These are phyloP conservation scores for Brachionus asplanchnoidis DNA, from an alignment of 1,140 invertebrate genomes.

Conservation along the genomic window DNA sequence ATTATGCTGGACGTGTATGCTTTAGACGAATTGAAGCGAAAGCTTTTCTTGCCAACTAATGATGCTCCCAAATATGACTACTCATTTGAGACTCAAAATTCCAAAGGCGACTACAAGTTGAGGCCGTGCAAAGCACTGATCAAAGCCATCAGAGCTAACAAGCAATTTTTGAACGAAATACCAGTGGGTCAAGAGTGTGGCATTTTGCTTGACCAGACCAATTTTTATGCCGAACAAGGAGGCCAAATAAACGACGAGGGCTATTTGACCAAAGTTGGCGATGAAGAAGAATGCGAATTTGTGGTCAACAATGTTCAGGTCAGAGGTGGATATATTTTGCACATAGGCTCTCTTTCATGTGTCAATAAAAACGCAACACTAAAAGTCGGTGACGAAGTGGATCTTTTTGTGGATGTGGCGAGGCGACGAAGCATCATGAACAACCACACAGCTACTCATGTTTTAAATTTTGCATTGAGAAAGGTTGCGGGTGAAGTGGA, in stretches of 20 bases:
- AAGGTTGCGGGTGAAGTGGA: slow-evolving; percentile 81
- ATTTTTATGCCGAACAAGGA: slow-evolving; percentile 90
- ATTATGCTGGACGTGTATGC: slow-evolving; percentile 82
- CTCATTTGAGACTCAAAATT: neutral
- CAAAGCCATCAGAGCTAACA: slow-evolving; percentile 66
- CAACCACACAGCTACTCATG: slow-evolving; percentile 97
- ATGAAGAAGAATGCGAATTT: slow-evolving; percentile 59
- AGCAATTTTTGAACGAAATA: slow-evolving; percentile 80
- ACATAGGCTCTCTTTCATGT: slow-evolving; percentile 70
- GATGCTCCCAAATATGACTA: slow-evolving; percentile 78
- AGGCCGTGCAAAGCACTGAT: slow-evolving; percentile 58
- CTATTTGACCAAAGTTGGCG: slow-evolving; percentile 73
- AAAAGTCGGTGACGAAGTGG: slow-evolving; percentile 76
- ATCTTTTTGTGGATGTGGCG: slow-evolving; percentile 74
- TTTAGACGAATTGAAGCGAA: slow-evolving; percentile 79
- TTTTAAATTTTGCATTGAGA: slow-evolving; percentile 87
- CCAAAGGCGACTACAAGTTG: slow-evolving; percentile 54
- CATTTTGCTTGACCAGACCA: slow-evolving; percentile 80
- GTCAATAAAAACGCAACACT: slow-evolving; percentile 48
- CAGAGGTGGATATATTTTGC: slow-evolving; percentile 88
- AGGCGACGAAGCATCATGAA: slow-evolving; percentile 71
- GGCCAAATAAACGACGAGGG: slow-evolving; percentile 97
- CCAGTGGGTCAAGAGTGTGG: slow-evolving; percentile 80
- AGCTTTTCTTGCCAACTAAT: slow-evolving; percentile 72
- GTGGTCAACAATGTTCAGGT: slow-evolving; percentile 90